phyloP scores from a whole-genome alignment of 2,888 invertebrate species.

The Drosophila neoperkinsi region DNA sequence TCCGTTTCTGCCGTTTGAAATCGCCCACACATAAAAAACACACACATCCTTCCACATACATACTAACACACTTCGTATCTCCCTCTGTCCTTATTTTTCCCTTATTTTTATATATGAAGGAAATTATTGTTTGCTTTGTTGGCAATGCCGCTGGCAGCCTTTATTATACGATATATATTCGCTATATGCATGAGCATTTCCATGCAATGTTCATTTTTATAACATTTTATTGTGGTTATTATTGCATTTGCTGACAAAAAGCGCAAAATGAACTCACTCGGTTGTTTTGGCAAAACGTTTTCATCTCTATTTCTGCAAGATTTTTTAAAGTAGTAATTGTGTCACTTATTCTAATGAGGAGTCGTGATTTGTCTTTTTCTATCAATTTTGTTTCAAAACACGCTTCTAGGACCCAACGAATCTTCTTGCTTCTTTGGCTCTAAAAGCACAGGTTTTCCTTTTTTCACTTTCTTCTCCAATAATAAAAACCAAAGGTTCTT shows the following conservation, averaged over 20 bases:
- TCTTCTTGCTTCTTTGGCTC: background rate
- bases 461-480: background rate
- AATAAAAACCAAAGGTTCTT: background rate
- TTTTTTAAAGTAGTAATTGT: background rate
- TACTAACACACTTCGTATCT: conserved; percentile 8
- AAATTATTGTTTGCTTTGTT: conserved; percentile 76
- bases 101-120: conserved; percentile 59
- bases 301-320: background rate
- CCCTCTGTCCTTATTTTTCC: conserved; percentile 5
- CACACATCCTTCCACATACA: conserved; percentile 6
- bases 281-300: conserved; percentile 13
- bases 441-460: background rate
- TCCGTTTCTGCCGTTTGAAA: conserved; percentile 65
- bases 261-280: conserved; percentile 20
- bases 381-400: background rate
- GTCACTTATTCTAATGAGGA: background rate
- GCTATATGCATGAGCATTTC: conserved; percentile 26
- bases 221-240: conserved; percentile 73
- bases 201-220: conserved; percentile 54
- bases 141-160: conserved; percentile 61
- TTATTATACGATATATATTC: conserved; percentile 44
- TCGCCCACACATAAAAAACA: conserved; percentile 44
- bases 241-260: conserved; percentile 65
- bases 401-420: background rate
- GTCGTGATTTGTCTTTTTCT: background rate